Conservation (phyloP, 1,140 invertebrate species). For the Euschistus heros region DNA sequence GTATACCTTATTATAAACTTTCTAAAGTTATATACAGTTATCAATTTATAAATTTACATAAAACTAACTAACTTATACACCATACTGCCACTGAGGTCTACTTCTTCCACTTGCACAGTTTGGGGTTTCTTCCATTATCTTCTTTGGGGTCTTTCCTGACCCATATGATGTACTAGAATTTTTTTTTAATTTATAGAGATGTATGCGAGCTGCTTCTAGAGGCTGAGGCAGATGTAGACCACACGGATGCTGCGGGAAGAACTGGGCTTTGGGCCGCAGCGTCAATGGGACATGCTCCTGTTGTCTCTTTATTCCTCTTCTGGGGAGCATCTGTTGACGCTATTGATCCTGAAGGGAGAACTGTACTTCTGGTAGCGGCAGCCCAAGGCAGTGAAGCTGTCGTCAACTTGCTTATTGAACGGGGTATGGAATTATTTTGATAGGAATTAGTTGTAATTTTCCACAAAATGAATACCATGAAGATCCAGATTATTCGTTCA, state of each 20-base stretch:
- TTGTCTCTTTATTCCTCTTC: slow-evolving; percentile 69
- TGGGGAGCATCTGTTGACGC: slow-evolving; percentile 84
- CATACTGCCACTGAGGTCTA: too few species aligned
- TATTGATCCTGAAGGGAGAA: slow-evolving; percentile 83
- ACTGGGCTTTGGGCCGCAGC: slow-evolving; percentile 74
- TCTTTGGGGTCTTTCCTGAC: not conserved
- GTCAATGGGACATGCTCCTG: slow-evolving; percentile 71
- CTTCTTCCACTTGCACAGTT: too few species aligned
- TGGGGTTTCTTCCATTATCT: not conserved
- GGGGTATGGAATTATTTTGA: slow-evolving; percentile 40
- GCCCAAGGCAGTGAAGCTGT: slow-evolving; percentile 74
- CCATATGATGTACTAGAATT: too few species aligned
- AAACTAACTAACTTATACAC: too few species aligned
- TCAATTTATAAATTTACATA: too few species aligned
- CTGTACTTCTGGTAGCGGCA: slow-evolving; percentile 74
- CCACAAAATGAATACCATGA: not conserved
- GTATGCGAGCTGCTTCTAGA: slow-evolving; percentile 76
- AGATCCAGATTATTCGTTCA: too few species aligned
- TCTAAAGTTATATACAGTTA: too few species aligned
- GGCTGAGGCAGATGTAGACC: slow-evolving; percentile 77
- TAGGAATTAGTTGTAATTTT: not conserved
- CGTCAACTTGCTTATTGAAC: slow-evolving; percentile 75
- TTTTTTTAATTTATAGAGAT: slow-evolving; percentile 38
- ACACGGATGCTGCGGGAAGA: slow-evolving; percentile 63
- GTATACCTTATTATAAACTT: not conserved